Percentiles rank a stretch among this genome's conserved stretches.
Evolutionary conservation across 2,113 vertebrate species (phyloP).

Genomic region (Globicephala melas): DNA sequence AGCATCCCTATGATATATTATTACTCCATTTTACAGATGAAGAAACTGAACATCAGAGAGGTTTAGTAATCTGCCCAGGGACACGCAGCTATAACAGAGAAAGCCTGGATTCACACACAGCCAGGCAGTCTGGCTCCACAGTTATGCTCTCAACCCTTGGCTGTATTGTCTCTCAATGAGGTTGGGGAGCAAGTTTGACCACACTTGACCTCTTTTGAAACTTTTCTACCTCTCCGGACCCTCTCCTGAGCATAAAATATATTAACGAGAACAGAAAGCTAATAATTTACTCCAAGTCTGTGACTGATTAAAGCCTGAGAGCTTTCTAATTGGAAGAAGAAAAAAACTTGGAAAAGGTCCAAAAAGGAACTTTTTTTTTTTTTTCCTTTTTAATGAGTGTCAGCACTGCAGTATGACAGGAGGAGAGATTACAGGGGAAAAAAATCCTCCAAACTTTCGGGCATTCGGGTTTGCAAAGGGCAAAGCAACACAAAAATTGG

Average conservation of each 20-base stretch:
- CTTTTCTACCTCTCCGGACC: not conserved
- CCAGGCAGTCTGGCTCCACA: not conserved
- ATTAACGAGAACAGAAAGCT: not conserved
- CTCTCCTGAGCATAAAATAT: not conserved
- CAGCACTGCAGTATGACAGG: not conserved
- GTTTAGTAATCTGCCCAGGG: not conserved
- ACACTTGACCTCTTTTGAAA: not conserved
- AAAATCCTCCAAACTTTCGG: not conserved
- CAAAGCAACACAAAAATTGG: not conserved
- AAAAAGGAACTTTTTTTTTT: not conserved
- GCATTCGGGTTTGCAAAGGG: not conserved
- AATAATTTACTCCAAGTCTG: conserved; percentile 52
- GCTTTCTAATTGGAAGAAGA: conserved; percentile 5
- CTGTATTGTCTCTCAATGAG: not conserved
- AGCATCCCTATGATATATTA: not conserved
- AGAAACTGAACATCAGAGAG: not conserved
- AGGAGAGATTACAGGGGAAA: not conserved
- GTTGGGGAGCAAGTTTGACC: not conserved
- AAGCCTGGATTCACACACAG: not conserved
- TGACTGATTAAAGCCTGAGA: not conserved
- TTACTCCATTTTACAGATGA: not conserved
- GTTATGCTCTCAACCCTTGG: not conserved
- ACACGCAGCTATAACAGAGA: not conserved
- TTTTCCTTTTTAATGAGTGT: not conserved
- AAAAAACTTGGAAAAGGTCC: not conserved